phyloP scores from a whole-genome alignment of 2,888 invertebrate species.

The Habrosyne pyritoides region DNA sequence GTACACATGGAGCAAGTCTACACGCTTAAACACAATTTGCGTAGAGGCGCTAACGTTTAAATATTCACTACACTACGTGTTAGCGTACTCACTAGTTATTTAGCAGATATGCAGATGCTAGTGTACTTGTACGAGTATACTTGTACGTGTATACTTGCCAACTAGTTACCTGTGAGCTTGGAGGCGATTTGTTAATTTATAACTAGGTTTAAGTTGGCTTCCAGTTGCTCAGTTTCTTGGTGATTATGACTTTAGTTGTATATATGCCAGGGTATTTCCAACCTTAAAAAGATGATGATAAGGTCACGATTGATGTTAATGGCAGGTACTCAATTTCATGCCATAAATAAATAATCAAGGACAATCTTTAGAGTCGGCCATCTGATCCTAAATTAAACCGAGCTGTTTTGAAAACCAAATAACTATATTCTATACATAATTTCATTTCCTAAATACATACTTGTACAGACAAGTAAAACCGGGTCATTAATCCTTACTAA shows the following conservation, averaged over 20 bases:
- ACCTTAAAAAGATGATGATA: no score
- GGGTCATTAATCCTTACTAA: no score
- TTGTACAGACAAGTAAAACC: no score
- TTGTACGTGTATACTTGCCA: neutral
- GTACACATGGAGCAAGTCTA: neutral
- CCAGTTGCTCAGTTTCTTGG: neutral
- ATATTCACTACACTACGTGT: neutral
- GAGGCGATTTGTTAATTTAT: conserved; percentile 7
- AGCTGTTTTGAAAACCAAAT: no score
- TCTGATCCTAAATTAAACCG: no score
- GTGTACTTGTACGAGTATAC: neutral
- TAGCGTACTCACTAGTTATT: conserved; percentile 4
- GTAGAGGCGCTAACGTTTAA: conserved; percentile 7
- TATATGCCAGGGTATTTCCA: no score
- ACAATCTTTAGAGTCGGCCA: no score
- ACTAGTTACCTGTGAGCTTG: neutral
- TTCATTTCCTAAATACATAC: no score
- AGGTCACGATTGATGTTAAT: no score
- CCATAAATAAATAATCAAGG: no score
- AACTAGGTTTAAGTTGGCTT: neutral
- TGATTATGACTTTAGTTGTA: neutral
- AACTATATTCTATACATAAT: no score
- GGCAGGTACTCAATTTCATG: no score
- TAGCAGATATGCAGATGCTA: conserved; percentile 2
- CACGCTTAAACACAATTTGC: neutral